phyloP scores from a whole-genome alignment of 2,113 vertebrate genomes.

The Pristiophorus japonicus region DNA sequence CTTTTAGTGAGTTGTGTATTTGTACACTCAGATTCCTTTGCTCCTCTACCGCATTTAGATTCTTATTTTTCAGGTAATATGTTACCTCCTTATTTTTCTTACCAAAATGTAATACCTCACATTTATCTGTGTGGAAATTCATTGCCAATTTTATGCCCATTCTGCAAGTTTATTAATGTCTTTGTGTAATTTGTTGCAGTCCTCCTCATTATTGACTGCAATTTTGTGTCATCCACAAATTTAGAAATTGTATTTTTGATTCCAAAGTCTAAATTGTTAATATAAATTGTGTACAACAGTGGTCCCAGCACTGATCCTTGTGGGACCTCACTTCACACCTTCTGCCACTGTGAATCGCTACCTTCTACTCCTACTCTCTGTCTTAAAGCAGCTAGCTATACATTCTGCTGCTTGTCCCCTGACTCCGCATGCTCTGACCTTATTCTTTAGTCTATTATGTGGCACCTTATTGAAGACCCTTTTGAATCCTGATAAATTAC shows the following conservation, averaged over 20 bases:
- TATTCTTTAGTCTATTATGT: background rate
- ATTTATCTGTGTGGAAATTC: too few relatives aligned
- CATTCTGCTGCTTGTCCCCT: background rate
- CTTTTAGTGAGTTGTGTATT: too few relatives aligned
- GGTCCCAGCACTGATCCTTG: background rate
- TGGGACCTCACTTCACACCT: background rate
- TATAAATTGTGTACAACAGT: background rate
- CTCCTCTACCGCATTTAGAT: too few relatives aligned
- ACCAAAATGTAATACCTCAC: too few relatives aligned
- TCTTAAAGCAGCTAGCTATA: background rate
- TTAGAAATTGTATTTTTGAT: background rate
- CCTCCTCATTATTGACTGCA: too few relatives aligned
- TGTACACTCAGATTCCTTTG: too few relatives aligned
- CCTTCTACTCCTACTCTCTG: background rate
- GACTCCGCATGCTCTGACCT: background rate
- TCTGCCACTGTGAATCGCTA: background rate
- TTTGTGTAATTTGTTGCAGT: too few relatives aligned
- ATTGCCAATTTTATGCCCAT: too few relatives aligned
- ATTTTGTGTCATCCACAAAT: too few relatives aligned
- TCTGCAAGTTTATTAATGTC: too few relatives aligned
- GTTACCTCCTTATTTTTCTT: too few relatives aligned
- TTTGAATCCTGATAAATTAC: background rate
- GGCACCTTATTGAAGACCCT: background rate
- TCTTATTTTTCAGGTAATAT: too few relatives aligned
- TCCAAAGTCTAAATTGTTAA: background rate